phyloP scores from a whole-genome alignment of 2,797 vertebrate species.

The Halcyon badia region DNA sequence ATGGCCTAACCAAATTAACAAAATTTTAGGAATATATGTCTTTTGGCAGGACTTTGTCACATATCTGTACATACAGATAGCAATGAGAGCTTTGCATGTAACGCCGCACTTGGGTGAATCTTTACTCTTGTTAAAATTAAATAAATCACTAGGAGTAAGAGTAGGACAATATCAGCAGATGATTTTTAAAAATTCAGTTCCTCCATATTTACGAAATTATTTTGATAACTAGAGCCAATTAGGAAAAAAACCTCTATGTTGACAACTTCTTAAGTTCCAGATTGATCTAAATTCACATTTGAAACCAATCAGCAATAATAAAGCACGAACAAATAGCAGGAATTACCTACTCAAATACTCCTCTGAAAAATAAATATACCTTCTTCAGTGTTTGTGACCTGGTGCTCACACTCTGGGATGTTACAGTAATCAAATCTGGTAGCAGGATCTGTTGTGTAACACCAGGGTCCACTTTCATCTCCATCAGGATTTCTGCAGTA shows the following conservation, averaged over 20 bases:
- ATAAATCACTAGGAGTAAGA: not conserved
- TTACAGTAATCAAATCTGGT: slow-evolving; percentile 88
- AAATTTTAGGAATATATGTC: not conserved
- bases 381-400: not conserved
- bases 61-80: not conserved
- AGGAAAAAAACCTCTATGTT: not conserved
- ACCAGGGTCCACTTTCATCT: slow-evolving; percentile 91
- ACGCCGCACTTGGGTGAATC: not conserved
- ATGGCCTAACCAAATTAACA: not conserved
- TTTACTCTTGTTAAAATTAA: not conserved
- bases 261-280: not conserved
- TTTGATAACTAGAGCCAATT: not conserved
- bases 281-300: not conserved
- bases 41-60: not conserved
- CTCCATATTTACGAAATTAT: not conserved
- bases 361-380: slow-evolving; percentile 34
- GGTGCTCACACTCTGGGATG: slow-evolving; percentile 87
- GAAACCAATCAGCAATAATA: not conserved
- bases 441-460: slow-evolving; percentile 87
- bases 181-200: not conserved
- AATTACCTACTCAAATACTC: not conserved
- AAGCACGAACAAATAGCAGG: not conserved
- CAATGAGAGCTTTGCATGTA: not conserved
- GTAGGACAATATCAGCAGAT: not conserved
- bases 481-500: slow-evolving; percentile 94